Evolutionary conservation across 2,888 invertebrate species (phyloP), one percentile per base, ranked within the genome.

Genomic region (Cataglyphis albicans): DNA sequence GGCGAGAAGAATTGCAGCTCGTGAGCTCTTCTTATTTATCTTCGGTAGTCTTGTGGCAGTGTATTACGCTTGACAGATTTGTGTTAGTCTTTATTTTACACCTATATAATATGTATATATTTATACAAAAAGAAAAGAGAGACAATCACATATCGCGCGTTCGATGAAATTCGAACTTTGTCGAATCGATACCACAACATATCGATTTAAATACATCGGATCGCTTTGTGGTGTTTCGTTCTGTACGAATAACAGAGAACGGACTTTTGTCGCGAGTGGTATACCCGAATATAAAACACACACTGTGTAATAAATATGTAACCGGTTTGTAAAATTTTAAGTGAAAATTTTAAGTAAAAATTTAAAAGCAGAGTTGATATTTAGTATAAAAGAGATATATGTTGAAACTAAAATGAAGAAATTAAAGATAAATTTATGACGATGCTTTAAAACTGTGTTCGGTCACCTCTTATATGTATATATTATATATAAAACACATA

Each of bases 31-130:
- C 9, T 35, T 44, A 41, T 84, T 82, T 82, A 78, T 75, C 73
- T 82, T 87, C 64, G 86, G 84, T 70, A 89, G 84, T 90, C 67
- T 86, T 86, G 83, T 92, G 92, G 92, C 92, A 92, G 92, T 92
- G 91, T 89, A 83, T 87, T 89, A 91, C 84, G 88, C 81, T 85
- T 87, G 89, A 86, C 88, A 85, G 86, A 85, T 85, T 89, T 81
- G 85, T 48, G 64, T 88, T 88, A 88, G 84, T 86, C 64, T 89
- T 89, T 89, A 90, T 90, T 67, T 90, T 90, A 90, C 86, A 89
- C 76, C 65, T 88, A 89, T 90, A 90, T 82, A 85, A 85, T 88
- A 88, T 87, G 67, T 85, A 84, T 84, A 80, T 90, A 90, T 88
- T 65, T 89, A 89, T 88, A 88, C 88, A 89, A 89, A 88, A 86